Conservation (phyloP, 2,797 vertebrate genomes). For the Emys orbicularis region DNA sequence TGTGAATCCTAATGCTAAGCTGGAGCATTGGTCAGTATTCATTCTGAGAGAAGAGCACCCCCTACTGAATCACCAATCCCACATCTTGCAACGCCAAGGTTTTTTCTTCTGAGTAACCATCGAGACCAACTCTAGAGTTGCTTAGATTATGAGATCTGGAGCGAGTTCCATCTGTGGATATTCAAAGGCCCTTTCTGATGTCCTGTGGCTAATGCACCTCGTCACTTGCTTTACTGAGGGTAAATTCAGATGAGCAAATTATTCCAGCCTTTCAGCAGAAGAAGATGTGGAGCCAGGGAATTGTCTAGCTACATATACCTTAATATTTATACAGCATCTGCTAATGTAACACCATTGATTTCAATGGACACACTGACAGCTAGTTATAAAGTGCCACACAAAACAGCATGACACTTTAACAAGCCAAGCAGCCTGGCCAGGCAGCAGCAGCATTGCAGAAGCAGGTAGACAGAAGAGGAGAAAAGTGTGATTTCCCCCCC, state of each 20-base stretch:
- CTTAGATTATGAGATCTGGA: background rate
- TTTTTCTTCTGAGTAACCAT: background rate
- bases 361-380: background rate
- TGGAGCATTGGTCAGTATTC: background rate
- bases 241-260: background rate
- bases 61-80: background rate
- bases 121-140: background rate
- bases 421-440: background rate
- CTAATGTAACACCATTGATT: background rate
- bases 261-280: background rate
- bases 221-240: background rate
- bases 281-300: background rate
- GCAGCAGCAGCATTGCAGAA: background rate
- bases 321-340: background rate
- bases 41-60: background rate
- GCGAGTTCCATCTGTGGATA: fast-evolving
- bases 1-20: background rate
- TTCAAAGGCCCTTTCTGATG: background rate
- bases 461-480: too few relatives aligned
- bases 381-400: background rate
- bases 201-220: background rate
- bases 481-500: too few relatives aligned
- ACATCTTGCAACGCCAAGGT: background rate
- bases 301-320: background rate
- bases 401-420: background rate